Evolutionary conservation across 1,140 invertebrate species (phyloP), one percentile per base, ranked within the genome.

Genomic region (Papilio machaon): DNA sequence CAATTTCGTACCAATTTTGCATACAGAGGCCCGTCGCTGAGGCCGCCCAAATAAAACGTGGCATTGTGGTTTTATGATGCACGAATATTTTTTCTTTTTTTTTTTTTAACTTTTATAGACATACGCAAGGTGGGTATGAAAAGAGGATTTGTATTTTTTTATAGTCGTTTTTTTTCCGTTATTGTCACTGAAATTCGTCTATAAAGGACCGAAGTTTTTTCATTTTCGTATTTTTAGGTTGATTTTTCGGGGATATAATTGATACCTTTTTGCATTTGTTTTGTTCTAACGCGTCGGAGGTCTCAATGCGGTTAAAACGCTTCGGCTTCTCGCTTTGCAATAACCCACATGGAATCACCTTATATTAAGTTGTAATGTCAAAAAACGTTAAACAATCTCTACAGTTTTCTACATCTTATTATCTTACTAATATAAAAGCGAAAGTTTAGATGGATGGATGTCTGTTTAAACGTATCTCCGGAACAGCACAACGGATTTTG

Each of bases 1-100:
- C 93, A 94, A 94, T 94, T 94, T 92, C 91, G 86, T 88, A 93
- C 90, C 93, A 94, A 94, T 94, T 94, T 94, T 94, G 90, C 92
- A 93, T 94, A 92, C 91, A 85, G 87, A 52, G 82, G 85, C 86
- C 85, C 88, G 85, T 58, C 77, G 77, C 78, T 73, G 84, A 85
- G 87, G 76, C 75, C 78, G 81, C 86, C 76, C 87, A 90, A 91
- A 92, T 92, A 92, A 91, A 91, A 90, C 82, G 79, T 84, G 80
- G 81, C 89, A 93, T 91, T 93, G 92, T 90, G 90, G 88, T 89
- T 91, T 92, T 94, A 91, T 89, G 89, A 92, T 88, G 90, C 87
- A 89, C 88, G 89, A 89, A 91, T n/a, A n/a, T n/a, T n/a, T 91
- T 84, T 85, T 85, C 88, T 87, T 88, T 84, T 86, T 82, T 86